Conservation (phyloP, 2,888 invertebrate species). For the Tipula helvola region DNA sequence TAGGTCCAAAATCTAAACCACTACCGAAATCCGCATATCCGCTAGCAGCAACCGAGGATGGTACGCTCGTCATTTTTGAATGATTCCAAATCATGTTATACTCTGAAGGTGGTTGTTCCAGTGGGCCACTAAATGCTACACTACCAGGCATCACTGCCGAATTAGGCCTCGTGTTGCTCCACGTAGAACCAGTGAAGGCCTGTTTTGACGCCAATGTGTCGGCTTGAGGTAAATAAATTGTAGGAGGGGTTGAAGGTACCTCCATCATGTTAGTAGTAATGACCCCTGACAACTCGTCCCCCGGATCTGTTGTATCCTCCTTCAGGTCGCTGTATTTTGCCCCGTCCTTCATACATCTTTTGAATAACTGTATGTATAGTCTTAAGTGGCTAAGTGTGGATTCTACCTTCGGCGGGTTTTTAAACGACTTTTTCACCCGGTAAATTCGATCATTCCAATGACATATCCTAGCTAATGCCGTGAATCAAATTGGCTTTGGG, state of each 20-base stretch:
- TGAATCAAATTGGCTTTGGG: neutral
- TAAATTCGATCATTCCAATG: neutral
- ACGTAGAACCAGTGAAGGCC: neutral
- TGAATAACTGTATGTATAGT: neutral
- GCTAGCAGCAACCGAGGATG: neutral
- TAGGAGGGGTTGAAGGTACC: neutral
- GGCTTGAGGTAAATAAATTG: neutral
- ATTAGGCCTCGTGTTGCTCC: neutral
- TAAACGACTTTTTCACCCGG: neutral
- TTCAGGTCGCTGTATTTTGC: no score
- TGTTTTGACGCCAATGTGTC: neutral
- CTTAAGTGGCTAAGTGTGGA: neutral
- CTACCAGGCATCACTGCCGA: neutral
- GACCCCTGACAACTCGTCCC: no score
- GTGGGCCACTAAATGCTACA: neutral
- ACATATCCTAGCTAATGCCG: neutral
- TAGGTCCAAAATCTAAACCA: neutral
- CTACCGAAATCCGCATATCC: neutral
- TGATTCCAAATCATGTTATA: neutral
- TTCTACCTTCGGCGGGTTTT: no score
- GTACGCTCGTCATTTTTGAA: neutral
- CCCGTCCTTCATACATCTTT: neutral
- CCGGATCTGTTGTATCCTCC: neutral
- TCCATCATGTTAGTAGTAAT: neutral
- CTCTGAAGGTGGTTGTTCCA: neutral